Conservation (phyloP, 2,888 invertebrate genomes). For the Tenthredo notha region DNA sequence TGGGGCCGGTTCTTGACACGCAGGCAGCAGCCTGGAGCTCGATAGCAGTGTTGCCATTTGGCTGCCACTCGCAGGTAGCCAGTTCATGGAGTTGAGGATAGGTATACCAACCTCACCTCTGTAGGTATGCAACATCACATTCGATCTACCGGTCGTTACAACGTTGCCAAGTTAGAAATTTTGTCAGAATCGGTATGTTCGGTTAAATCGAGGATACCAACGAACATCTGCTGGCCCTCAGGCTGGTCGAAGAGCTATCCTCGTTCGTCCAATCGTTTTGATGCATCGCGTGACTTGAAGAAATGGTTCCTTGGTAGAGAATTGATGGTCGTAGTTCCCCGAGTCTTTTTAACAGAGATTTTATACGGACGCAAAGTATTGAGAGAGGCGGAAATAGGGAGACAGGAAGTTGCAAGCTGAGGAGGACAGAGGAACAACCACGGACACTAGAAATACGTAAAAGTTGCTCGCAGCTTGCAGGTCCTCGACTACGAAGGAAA, state of each 20-base stretch:
- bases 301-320: slow-evolving; percentile 35
- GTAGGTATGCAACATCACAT: slow-evolving; percentile 11
- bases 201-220: slow-evolving; percentile 53
- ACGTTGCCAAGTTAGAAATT: slow-evolving; percentile 59
- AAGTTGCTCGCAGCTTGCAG: neutral
- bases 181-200: neutral
- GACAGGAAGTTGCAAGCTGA: slow-evolving; percentile 20
- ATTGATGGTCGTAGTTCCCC: neutral
- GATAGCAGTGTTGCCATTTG: slow-evolving; percentile 57
- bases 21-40: slow-evolving; percentile 58
- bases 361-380: neutral
- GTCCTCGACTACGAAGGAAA: slow-evolving; percentile 10
- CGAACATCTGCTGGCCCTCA: slow-evolving; percentile 77
- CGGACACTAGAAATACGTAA: slow-evolving; percentile 11
- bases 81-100: slow-evolving; percentile 11
- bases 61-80: slow-evolving; percentile 42
- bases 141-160: slow-evolving; percentile 52
- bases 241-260: slow-evolving; percentile 60
- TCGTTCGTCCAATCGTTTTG: slow-evolving; percentile 63
- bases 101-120: neutral
- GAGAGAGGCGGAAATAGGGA: neutral
- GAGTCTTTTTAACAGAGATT: slow-evolving; percentile 13
- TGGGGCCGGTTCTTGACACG: slow-evolving; percentile 76
- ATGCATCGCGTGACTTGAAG: slow-evolving; percentile 77
- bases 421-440: neutral